Conservation (phyloP, 2,888 invertebrate species). For the Troides oblongomaculatus region DNA sequence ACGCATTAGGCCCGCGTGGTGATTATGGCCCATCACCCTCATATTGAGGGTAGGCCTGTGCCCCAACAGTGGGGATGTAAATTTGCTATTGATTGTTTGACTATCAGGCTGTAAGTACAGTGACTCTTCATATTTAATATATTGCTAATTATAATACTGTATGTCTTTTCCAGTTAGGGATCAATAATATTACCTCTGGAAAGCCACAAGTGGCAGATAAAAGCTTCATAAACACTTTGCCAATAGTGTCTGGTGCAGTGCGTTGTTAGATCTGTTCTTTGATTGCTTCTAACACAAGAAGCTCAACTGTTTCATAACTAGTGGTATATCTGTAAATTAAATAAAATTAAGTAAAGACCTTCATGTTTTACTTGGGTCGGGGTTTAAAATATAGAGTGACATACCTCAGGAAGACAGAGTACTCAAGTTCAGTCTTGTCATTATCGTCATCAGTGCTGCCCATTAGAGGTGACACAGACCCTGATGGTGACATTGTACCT, state of each 20-base stretch:
- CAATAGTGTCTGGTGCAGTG: slow-evolving; percentile 91
- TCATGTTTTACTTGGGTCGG: too few species aligned
- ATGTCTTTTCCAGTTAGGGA: neutral
- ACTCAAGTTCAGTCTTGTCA: slow-evolving; percentile 81
- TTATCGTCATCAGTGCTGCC: slow-evolving; percentile 77
- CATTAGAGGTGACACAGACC: slow-evolving; percentile 73
- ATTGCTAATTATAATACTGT: too few species aligned
- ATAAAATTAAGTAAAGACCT: neutral
- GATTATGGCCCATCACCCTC: too few species aligned
- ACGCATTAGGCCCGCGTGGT: too few species aligned
- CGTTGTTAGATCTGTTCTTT: slow-evolving; percentile 92
- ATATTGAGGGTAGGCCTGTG: too few species aligned
- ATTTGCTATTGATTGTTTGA: too few species aligned
- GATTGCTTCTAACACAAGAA: slow-evolving; percentile 90
- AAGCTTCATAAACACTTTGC: slow-evolving; percentile 92
- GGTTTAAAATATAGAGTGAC: neutral
- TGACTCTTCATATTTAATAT: too few species aligned
- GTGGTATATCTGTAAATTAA: slow-evolving; percentile 57
- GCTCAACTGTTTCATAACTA: slow-evolving; percentile 85
- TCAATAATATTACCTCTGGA: slow-evolving; percentile 80
- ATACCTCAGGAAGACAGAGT: slow-evolving; percentile 71
- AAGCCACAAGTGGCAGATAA: slow-evolving; percentile 92
- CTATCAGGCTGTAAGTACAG: too few species aligned
- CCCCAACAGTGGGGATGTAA: too few species aligned
- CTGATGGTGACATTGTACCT: slow-evolving; percentile 79